A percentile compares a stretch with the other conserved stretches of the same genome.
Evolutionary conservation across 2,888 invertebrate species (phyloP).

Genomic region (Odontothrips loti): DNA sequence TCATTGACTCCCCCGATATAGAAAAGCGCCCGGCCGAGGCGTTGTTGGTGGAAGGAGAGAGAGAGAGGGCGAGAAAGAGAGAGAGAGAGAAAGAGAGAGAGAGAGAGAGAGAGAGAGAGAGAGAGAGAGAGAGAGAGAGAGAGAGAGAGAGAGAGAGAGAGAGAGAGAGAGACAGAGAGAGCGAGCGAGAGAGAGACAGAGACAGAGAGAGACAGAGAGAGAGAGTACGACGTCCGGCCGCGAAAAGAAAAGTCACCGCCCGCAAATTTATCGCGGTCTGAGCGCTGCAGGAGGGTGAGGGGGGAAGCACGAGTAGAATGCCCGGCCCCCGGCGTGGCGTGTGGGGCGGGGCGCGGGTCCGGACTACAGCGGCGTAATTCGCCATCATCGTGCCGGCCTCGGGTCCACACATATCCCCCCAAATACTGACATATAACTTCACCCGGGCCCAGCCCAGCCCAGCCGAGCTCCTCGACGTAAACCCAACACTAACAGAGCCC

Average conservation of each 20-base stretch:
- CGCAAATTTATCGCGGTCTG: not conserved
- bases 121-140: constrained; percentile 16
- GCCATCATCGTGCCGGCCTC: too few species aligned
- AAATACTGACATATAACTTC: too few species aligned
- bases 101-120: constrained; percentile 6
- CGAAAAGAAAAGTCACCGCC: not conserved
- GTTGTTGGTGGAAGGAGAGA: not conserved
- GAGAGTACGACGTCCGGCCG: not conserved
- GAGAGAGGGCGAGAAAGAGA: not conserved
- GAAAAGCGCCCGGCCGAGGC: not conserved
- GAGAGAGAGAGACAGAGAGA: not conserved
- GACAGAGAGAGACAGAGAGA: constrained; percentile 4
- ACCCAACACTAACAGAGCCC: too few species aligned
- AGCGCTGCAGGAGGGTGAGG: not conserved
- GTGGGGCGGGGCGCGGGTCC: too few species aligned
- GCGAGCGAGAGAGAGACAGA: constrained; percentile 1
- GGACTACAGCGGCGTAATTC: too few species aligned
- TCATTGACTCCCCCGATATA: not conserved
- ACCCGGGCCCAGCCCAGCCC: too few species aligned
- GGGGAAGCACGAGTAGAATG: not conserved
- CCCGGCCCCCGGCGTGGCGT: too few species aligned
- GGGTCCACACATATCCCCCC: too few species aligned
- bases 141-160: constrained; percentile 10
- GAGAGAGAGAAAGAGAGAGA: not conserved
- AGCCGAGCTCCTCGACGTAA: too few species aligned